Percentiles rank a stretch among this genome's conserved stretches.
These are phyloP conservation scores for Nemotelus pantherinus DNA, from an alignment of 2,888 invertebrate genomes.

Conservation along the genomic window DNA sequence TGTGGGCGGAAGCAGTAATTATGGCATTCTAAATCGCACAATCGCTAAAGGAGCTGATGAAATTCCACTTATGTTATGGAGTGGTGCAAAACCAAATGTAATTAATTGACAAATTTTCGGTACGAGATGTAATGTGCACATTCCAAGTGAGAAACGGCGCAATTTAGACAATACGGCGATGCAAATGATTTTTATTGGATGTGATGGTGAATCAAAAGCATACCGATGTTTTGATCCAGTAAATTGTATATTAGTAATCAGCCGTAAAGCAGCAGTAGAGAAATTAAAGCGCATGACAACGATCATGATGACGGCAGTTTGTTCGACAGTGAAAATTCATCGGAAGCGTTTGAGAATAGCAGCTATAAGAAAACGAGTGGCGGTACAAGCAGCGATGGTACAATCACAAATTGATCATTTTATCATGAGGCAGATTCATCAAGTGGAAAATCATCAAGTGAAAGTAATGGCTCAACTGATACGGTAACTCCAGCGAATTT, in stretches of 20 bases:
- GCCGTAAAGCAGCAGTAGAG: background rate
- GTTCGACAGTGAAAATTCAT: background rate
- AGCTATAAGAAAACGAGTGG: background rate
- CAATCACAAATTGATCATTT: background rate
- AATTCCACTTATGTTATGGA: background rate
- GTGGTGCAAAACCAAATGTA: background rate
- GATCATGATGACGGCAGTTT: background rate
- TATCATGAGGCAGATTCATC: background rate
- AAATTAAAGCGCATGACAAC: background rate
- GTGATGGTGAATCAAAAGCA: constrained; percentile 50
- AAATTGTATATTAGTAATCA: background rate
- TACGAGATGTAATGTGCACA: background rate
- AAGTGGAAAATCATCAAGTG: background rate
- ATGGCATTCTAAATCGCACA: background rate
- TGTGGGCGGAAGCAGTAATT: background rate
- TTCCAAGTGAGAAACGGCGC: constrained; percentile 39
- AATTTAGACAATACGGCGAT: constrained; percentile 50
- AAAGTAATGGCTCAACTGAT: no score
- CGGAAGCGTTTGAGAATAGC: background rate
- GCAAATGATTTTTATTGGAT: constrained; percentile 52
- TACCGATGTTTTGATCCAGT: background rate
- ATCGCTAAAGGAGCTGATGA: background rate
- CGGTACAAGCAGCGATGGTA: background rate
- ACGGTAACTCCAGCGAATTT: background rate
- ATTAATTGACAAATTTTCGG: background rate